Percentiles rank a stretch among this genome's conserved stretches.
These are phyloP conservation scores for Anoplophora glabripennis DNA, from an alignment of 1,140 invertebrate genomes.

Conservation along the genomic window DNA sequence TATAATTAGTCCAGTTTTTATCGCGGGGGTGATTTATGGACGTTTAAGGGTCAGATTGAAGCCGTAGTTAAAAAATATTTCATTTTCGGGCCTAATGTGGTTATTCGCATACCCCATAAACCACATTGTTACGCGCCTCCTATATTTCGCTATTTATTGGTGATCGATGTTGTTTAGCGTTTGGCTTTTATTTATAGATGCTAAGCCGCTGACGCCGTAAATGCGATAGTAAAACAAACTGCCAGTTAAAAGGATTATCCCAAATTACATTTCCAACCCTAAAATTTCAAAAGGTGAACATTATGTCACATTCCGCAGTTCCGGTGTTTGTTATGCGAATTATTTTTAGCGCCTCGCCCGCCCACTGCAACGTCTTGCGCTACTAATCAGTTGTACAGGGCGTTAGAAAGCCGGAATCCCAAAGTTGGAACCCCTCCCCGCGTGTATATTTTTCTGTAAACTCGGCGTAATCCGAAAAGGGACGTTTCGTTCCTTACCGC, in stretches of 20 bases:
- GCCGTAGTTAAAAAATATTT: neutral
- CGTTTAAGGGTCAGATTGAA: too few relatives aligned
- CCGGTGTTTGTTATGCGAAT: too few relatives aligned
- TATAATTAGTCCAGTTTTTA: too few relatives aligned
- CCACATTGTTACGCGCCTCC: slow-evolving; percentile 13
- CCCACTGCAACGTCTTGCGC: too few relatives aligned
- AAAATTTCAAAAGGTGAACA: slow-evolving; percentile 9
- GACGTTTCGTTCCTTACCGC: too few relatives aligned
- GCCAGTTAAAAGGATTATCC: slow-evolving; percentile 17
- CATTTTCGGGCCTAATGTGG: slow-evolving; percentile 10
- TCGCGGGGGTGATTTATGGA: too few relatives aligned
- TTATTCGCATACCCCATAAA: slow-evolving; percentile 9
- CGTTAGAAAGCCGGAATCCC: too few relatives aligned
- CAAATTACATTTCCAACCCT: slow-evolving; percentile 14
- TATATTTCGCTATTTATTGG: slow-evolving; percentile 15
- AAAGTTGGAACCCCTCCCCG: too few relatives aligned
- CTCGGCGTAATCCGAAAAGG: too few relatives aligned
- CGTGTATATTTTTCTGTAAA: too few relatives aligned
- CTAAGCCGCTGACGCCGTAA: slow-evolving; percentile 6
- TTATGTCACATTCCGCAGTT: neutral
- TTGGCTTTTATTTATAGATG: slow-evolving; percentile 18
- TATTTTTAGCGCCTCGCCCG: too few relatives aligned
- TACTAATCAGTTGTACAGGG: too few relatives aligned
- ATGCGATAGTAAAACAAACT: slow-evolving; percentile 19
- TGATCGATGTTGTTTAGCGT: slow-evolving; percentile 18